Base-by-base conservation (phyloP, 2,113 vertebrate genomes). In the Parus major region DNA sequence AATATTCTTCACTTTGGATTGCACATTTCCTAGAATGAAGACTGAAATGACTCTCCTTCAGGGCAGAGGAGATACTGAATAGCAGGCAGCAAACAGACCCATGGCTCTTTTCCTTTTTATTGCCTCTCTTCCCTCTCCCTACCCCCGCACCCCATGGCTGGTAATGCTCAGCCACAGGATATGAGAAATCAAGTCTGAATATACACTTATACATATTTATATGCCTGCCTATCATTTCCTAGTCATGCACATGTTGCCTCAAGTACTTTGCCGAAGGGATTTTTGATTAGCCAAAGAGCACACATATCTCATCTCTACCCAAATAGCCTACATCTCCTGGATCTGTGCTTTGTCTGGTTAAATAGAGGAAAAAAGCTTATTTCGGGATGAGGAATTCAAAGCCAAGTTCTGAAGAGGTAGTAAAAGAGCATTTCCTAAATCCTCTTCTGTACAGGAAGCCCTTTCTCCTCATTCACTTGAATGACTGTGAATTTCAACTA, bases 121-220 rank as follows among this genome's bases (percentile, higher is more conserved):
- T 86, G 19, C 7, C 11, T 60, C 10, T 59, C 10, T 7, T 72
- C 27, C 25, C 7, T 5, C 16, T 68, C 23, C 21, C 44, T 8
- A 35, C 44, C 16, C 11, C 47, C 1, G 2, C 3, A 2, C 13
- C 52, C 63, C 29, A 35, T 1, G 31, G 36, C 41, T 79, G 36
- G 57, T 89, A 91, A 39, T 42, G 7, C 21, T 92, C 22, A 76
- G 46, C 50, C 81, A 90, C 73, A 95, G 70, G 91, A 92, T 94
- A 95, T 80, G 84, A 91, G 84, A 91, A 85, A 86, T 63, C 33
- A 90, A 90, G 42, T 61, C 59, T 91, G 66, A 89, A 63, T 90
- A 80, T 42, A 77, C 21, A 53, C n/a, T 92, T 63, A 61, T 7
- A 36, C 33, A 63, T 89, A 90, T 86, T 94, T 95, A 95, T 82